Conservation (phyloP, 37 sponge, comb jelly and placozoan species). For the Oopsacas minuta region DNA sequence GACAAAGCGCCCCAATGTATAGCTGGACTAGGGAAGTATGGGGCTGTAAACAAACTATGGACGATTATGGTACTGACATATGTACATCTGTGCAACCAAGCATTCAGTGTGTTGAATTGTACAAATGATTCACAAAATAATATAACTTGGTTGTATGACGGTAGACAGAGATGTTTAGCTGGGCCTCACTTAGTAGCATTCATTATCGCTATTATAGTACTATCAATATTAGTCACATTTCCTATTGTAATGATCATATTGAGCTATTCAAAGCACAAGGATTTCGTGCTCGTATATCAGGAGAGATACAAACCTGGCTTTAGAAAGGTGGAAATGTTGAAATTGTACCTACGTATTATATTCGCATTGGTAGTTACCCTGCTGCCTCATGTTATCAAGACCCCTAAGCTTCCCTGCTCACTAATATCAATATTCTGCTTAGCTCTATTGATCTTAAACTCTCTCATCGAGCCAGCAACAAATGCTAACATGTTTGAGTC, state of each 20-base stretch:
- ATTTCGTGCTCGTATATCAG: not conserved
- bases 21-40: not conserved
- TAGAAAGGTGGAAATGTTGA: not conserved
- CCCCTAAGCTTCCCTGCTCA: not conserved
- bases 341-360: not conserved
- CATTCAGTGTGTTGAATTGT: not conserved
- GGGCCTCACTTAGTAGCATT: not conserved
- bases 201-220: not conserved
- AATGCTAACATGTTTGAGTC: not conserved
- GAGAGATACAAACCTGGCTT: not conserved
- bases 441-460: not conserved
- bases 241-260: not conserved
- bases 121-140: not conserved
- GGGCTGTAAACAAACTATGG: not conserved
- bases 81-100: constrained; percentile 3
- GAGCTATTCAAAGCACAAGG: not conserved
- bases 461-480: not conserved
- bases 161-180: not conserved
- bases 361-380: not conserved
- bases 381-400: not conserved
- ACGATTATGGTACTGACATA: not conserved
- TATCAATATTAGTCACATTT: not conserved
- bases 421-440: not conserved
- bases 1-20: not conserved
- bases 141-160: not conserved